Evolutionary conservation across 1,140 invertebrate species (phyloP).

Genomic region (Brachionus rubens): DNA sequence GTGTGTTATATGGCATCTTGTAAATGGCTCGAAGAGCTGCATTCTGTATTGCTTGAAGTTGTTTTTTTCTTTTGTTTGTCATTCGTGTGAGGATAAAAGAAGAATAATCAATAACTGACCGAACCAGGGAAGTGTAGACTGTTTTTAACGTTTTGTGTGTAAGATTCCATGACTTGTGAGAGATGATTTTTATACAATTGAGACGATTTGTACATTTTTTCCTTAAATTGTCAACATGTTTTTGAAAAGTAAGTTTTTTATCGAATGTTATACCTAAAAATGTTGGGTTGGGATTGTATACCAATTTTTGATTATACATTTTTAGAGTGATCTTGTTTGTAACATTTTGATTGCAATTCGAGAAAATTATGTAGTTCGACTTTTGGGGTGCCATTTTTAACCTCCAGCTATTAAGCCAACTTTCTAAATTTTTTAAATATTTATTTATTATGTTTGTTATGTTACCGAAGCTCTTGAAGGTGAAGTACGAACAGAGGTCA

Average conservation of each 20-base stretch:
- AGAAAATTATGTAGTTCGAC: too few relatives aligned
- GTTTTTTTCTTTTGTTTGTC: neutral
- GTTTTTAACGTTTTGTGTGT: neutral
- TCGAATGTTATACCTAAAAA: conserved; percentile 23
- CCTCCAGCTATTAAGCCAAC: too few relatives aligned
- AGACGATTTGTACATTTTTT: neutral
- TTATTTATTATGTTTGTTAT: too few relatives aligned
- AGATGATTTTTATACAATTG: conserved; percentile 2
- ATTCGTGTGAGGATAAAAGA: neutral
- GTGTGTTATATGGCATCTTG: neutral
- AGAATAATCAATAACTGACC: neutral
- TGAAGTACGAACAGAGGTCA: too few relatives aligned
- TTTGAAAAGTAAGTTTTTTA: neutral
- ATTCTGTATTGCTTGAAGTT: conserved; percentile 18
- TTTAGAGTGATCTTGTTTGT: too few relatives aligned
- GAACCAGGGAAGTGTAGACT: neutral
- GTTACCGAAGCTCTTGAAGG: too few relatives aligned
- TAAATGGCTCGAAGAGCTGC: neutral
- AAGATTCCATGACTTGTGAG: neutral
- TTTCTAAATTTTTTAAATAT: too few relatives aligned
- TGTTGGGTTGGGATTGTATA: too few relatives aligned
- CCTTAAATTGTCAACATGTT: neutral
- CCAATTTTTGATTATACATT: too few relatives aligned
- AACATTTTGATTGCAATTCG: too few relatives aligned
- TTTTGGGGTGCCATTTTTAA: too few relatives aligned